Evolutionary conservation across 2,797 vertebrate species (phyloP), one percentile per base, ranked within the genome.

Genomic region (Zalophus californianus): DNA sequence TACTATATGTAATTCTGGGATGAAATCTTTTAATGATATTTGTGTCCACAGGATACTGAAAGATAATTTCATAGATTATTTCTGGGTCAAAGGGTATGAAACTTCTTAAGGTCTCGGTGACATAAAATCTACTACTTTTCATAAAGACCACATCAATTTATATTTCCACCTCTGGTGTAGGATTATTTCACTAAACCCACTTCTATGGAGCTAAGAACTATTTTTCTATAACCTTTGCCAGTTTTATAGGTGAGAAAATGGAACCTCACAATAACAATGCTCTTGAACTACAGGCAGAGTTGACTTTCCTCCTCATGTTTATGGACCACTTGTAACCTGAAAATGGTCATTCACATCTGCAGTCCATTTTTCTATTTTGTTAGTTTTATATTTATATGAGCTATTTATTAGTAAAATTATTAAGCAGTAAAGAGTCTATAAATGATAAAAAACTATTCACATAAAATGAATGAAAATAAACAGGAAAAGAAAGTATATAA

Each of bases 331-430:
- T 32, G 11, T 1, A 92, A 73, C 44, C 52, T 38, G 20, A 77
- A 44, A 94, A 94, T 12, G 25, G 23, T 66, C 27, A 44, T 56
- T 79, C 56, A 84, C n/a, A 87, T 80, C 52, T 66, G 13, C 25
- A 72, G 54, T 5, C 32, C 27, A 14, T 56, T 90, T 64, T 60
- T 15, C 41, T 77, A n/a, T 56, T 88, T 64, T 27, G 0, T 44
- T 56, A 89, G 70, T 92, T 38, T 73, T 86, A 48, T 23, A 58
- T 73, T 94, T n/a, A 80, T 7, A 4, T 38, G 54, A 75, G 18
- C 54, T 79, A 72, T 7, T 90, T 56, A 48, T 41, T 75, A 73
- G 38, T 62, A 83, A 91, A 94, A 96, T 80, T 88, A 82, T 86
- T 86, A 90, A 2, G 83, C 20, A 73, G 54, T 56, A 82, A 80